phyloP scores from a whole-genome alignment of 2,888 invertebrate species.

The Dilophus febrilis region DNA sequence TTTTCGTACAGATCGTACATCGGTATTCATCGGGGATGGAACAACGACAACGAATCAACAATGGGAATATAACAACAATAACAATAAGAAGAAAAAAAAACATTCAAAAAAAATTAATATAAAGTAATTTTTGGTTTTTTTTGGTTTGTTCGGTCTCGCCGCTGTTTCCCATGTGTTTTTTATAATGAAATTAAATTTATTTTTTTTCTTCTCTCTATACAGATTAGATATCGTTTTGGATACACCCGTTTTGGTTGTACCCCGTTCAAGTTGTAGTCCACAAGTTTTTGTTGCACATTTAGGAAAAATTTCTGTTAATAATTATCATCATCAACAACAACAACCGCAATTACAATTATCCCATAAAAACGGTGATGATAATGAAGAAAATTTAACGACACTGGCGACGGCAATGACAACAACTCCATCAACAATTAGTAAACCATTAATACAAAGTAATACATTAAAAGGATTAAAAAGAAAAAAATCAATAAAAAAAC shows the following conservation, averaged over 20 bases:
- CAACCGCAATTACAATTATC: constrained; percentile 3
- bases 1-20: too few species aligned
- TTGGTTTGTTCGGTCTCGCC: too few species aligned
- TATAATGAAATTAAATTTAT: not conserved
- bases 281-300: constrained; percentile 84
- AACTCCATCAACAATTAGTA: too few species aligned
- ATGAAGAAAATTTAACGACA: constrained; percentile 7
- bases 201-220: not conserved
- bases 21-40: too few species aligned
- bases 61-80: too few species aligned
- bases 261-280: constrained; percentile 55
- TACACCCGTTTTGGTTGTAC: constrained; percentile 81
- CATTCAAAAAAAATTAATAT: too few species aligned
- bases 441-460: not conserved
- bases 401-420: too few species aligned
- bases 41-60: too few species aligned
- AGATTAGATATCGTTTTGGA: constrained; percentile 64
- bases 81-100: too few species aligned
- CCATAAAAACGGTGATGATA: constrained; percentile 5
- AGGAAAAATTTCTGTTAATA: constrained; percentile 59
- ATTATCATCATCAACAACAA: constrained; percentile 21
- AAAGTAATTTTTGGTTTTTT: too few species aligned
- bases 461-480: not conserved
- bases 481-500: not conserved
- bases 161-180: too few species aligned